phyloP scores from a whole-genome alignment of 2,113 vertebrate species.

The Limnothrissa miodon region DNA sequence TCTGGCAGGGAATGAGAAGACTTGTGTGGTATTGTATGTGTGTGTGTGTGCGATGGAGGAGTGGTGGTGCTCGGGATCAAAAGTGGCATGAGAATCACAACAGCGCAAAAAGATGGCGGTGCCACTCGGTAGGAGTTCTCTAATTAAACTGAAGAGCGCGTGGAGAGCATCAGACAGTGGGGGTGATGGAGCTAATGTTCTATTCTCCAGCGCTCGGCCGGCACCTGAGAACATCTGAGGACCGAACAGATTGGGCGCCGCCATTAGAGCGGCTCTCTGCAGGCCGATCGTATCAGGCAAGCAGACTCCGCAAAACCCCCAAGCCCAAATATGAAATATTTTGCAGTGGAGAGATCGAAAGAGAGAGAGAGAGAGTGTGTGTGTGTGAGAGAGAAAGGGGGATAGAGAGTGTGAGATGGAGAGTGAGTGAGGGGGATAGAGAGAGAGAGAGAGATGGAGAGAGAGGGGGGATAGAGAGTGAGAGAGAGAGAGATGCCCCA shows the following conservation, averaged over 20 bases:
- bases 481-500: conserved; percentile 18
- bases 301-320: conserved; percentile 53
- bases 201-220: conserved; percentile 4
- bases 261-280: conserved; percentile 57
- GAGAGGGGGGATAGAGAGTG: not conserved
- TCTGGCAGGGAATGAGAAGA: not conserved
- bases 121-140: not conserved
- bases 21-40: not conserved
- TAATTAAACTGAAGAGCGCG: not conserved
- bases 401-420: conserved; percentile 33
- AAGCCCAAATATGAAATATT: conserved; percentile 64
- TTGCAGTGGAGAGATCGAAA: conserved; percentile 34
- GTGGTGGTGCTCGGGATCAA: not conserved
- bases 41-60: not conserved
- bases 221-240: conserved; percentile 51
- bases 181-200: not conserved
- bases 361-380: conserved; percentile 33
- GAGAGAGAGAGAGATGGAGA: conserved; percentile 35
- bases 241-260: conserved; percentile 53
- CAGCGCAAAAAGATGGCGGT: not conserved
- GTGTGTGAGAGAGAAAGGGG: not conserved
- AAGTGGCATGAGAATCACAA: not conserved
- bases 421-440: not conserved
- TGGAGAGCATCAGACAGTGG: not conserved
- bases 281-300: conserved; percentile 59